Evolutionary conservation across 2,797 vertebrate species (phyloP).

Genomic region (Pangasius larnaudii): DNA sequence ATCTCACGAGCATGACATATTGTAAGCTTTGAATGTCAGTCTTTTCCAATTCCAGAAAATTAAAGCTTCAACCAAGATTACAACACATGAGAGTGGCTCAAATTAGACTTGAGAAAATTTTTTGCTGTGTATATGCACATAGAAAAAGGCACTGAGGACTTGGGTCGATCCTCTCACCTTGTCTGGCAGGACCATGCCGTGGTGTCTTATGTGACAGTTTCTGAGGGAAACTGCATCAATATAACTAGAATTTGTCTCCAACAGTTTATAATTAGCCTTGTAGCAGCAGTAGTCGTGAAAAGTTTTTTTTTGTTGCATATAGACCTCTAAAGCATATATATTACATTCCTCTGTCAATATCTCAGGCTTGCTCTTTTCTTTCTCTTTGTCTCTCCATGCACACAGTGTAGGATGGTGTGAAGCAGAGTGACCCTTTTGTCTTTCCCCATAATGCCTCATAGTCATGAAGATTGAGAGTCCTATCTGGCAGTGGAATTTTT

Average conservation of each 20-base stretch:
- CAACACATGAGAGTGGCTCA: background rate
- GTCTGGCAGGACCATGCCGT: too few relatives aligned
- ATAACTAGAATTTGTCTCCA: constrained; percentile 2
- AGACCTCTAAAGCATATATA: background rate
- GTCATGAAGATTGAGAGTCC: constrained; percentile 43
- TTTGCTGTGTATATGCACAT: background rate
- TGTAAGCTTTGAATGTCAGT: background rate
- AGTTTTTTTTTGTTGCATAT: background rate
- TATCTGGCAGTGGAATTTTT: constrained; percentile 39
- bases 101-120: background rate
- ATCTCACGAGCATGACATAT: background rate
- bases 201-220: background rate
- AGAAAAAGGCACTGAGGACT: background rate
- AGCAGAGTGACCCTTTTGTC: constrained; percentile 46
- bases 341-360: background rate
- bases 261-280: constrained; percentile 15
- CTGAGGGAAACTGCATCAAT: background rate
- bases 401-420: constrained; percentile 12
- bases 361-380: background rate
- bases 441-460: constrained; percentile 37
- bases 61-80: background rate
- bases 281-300: background rate
- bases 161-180: background rate
- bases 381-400: constrained; percentile 6
- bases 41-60: background rate